Percentiles rank a stretch among this genome's conserved stretches.
Evolutionary conservation across 2,888 invertebrate genomes (phyloP).

Genomic region (Troides aeacus): DNA sequence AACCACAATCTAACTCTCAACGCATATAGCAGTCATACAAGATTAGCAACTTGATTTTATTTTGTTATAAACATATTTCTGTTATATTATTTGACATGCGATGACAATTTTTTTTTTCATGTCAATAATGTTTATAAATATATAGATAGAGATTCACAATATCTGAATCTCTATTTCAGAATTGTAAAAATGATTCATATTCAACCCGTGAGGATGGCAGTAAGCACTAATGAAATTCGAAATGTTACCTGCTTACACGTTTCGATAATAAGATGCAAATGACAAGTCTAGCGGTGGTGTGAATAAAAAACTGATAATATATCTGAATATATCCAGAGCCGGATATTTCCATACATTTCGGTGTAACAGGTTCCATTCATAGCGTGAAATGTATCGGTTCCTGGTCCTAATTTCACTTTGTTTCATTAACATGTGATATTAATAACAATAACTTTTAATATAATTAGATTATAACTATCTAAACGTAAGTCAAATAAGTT

Average conservation of each 20-base stretch:
- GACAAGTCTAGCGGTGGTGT: constrained; percentile 57
- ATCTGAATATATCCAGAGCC: constrained; percentile 61
- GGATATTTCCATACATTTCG: constrained; percentile 74
- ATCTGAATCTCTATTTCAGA: no score
- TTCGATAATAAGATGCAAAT: constrained; percentile 75
- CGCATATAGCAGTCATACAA: constrained; percentile 56
- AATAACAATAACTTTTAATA: background rate
- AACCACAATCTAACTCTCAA: constrained; percentile 49
- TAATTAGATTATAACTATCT: background rate
- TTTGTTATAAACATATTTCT: background rate
- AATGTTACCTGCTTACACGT: constrained; percentile 68
- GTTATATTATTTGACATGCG: no score
- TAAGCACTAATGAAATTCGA: constrained; percentile 66
- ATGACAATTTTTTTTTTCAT: no score
- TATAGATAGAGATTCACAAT: no score
- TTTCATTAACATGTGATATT: background rate
- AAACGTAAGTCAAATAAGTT: background rate
- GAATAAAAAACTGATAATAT: constrained; percentile 59
- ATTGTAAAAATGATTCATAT: constrained; percentile 67
- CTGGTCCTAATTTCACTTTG: background rate
- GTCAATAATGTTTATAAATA: no score
- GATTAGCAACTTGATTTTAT: constrained; percentile 38
- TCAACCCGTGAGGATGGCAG: constrained; percentile 52
- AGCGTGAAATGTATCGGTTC: constrained; percentile 16
- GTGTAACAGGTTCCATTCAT: constrained; percentile 72